phyloP scores from a whole-genome alignment of 2,888 invertebrate species.

The Argyra leucocephala region DNA sequence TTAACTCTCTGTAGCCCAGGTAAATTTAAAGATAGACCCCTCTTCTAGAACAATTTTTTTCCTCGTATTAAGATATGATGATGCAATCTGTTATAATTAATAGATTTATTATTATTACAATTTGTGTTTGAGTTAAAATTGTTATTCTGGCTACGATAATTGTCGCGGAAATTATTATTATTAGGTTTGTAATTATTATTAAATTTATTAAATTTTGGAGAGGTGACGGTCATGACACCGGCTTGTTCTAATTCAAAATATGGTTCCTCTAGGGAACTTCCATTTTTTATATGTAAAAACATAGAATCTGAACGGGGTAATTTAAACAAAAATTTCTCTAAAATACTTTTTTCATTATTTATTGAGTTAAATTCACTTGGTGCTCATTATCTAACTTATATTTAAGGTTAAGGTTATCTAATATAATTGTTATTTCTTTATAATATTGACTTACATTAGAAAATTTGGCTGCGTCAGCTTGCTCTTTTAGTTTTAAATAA shows the following conservation, averaged over 20 bases:
- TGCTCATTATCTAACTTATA: conserved; percentile 8
- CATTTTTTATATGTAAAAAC: conserved; percentile 9
- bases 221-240: no score
- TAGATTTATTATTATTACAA: no score
- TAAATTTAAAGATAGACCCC: no score
- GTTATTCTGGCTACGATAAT: no score
- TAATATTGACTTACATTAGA: conserved; percentile 14
- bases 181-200: no score
- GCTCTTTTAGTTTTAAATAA: conserved; percentile 11
- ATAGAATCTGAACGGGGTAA: conserved; percentile 8
- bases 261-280: conserved; percentile 7
- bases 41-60: no score
- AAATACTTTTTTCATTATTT: conserved; percentile 13
- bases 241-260: conserved; percentile 4
- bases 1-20: no score
- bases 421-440: conserved; percentile 9
- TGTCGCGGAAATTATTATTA: no score
- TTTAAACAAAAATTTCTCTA: conserved; percentile 13
- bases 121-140: no score
- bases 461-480: conserved; percentile 10
- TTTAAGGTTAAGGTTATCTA: conserved; percentile 15
- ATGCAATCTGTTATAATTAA: no score
- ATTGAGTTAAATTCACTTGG: conserved; percentile 7
- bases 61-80: no score
- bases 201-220: no score